Conservation (phyloP, 2,113 vertebrate genomes). For the Chrysochloris asiatica region DNA sequence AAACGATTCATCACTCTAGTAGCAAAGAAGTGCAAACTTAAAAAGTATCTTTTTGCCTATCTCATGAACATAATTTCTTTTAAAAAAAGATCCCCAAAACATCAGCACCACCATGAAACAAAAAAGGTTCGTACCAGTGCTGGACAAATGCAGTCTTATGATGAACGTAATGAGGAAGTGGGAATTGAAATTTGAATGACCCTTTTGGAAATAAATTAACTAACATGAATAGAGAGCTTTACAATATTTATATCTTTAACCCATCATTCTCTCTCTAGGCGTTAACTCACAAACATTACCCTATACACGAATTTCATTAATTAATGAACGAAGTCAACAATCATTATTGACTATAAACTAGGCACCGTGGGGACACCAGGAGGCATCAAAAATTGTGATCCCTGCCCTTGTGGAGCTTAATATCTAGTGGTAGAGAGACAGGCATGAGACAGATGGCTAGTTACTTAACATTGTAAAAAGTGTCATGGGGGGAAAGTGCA, state of each 20-base stretch:
- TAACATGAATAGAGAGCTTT: neutral
- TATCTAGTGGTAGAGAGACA: neutral
- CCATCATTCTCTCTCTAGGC: neutral
- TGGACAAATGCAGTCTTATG: neutral
- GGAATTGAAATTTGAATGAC: neutral
- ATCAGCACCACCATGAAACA: neutral
- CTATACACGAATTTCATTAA: neutral
- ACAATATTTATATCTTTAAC: slow-evolving; percentile 37
- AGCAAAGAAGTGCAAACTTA: slow-evolving; percentile 37
- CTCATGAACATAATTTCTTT: neutral
- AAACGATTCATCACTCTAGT: neutral
- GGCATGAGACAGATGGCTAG: slow-evolving; percentile 4
- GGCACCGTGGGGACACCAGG: neutral
- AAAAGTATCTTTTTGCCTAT: neutral
- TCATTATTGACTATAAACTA: neutral
- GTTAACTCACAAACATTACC: slow-evolving; percentile 30
- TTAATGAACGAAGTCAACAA: neutral
- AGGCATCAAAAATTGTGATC: neutral
- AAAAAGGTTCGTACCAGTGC: neutral
- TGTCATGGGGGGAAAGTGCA: neutral
- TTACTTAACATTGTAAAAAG: slow-evolving; percentile 12
- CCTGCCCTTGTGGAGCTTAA: neutral
- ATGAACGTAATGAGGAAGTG: neutral
- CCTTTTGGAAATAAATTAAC: slow-evolving; percentile 38
- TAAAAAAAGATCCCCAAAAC: too few species aligned